Evolutionary conservation across 1,140 invertebrate species (phyloP).

Genomic region (Tenebrio molitor): DNA sequence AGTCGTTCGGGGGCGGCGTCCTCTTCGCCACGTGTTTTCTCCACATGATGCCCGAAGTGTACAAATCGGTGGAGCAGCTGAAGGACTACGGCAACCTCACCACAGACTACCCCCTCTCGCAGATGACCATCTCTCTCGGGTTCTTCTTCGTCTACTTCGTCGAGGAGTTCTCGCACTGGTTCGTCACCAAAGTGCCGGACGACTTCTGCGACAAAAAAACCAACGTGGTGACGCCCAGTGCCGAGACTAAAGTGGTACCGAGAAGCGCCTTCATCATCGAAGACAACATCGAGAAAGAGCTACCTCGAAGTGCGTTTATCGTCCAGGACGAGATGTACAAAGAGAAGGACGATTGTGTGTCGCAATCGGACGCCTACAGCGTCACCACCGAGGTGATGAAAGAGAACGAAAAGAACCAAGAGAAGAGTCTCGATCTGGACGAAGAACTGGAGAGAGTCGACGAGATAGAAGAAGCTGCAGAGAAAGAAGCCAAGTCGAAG

Average conservation of each 20-base stretch:
- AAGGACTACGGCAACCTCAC: constrained; percentile 56
- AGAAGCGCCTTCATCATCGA: constrained; percentile 22
- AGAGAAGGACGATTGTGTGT: constrained; percentile 13
- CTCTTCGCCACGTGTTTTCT: constrained; percentile 77
- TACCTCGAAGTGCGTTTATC: constrained; percentile 7
- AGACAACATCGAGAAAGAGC: constrained; percentile 36
- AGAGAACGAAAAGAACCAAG: constrained; percentile 40
- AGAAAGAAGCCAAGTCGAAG: constrained; percentile 53
- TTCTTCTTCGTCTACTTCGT: constrained; percentile 75
- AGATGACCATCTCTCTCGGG: constrained; percentile 72
- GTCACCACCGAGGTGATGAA: background rate
- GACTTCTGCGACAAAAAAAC: background rate
- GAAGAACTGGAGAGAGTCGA: constrained; percentile 41
- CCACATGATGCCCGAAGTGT: constrained; percentile 76
- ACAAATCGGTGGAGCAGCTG: constrained; percentile 60
- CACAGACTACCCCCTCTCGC: constrained; percentile 67
- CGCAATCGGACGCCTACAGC: constrained; percentile 7
- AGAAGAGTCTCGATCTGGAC: constrained; percentile 37
- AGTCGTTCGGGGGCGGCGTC: constrained; percentile 77
- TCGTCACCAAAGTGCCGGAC: constrained; percentile 48
- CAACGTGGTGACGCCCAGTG: background rate
- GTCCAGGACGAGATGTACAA: constrained; percentile 10
- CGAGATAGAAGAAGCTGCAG: background rate
- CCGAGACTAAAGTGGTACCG: constrained; percentile 16
- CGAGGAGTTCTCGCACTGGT: constrained; percentile 69